Evolutionary conservation across 2,797 vertebrate species (phyloP).

Genomic region (Sebastes steindachneri): DNA sequence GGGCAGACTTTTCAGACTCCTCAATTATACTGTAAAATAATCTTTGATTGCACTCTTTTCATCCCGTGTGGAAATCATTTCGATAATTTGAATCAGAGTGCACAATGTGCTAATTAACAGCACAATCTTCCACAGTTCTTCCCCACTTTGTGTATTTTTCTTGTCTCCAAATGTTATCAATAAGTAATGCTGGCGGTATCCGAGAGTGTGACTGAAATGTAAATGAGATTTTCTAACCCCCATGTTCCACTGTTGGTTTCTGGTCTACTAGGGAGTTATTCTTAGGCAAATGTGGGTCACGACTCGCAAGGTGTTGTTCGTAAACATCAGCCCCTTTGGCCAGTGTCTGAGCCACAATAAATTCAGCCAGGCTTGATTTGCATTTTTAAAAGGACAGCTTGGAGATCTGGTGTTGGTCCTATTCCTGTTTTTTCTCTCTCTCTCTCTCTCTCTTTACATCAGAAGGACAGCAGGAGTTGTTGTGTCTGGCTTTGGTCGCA

Average conservation of each 20-base stretch:
- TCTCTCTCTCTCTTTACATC: slow-evolving; percentile 36
- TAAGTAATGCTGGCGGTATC: slow-evolving; percentile 62
- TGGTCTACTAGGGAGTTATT: slow-evolving; percentile 77
- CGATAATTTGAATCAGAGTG: slow-evolving; percentile 23
- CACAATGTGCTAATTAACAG: slow-evolving; percentile 32
- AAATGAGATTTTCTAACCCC: slow-evolving; percentile 73
- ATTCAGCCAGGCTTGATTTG: slow-evolving; percentile 61
- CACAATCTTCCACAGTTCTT: slow-evolving; percentile 23
- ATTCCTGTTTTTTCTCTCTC: slow-evolving; percentile 16
- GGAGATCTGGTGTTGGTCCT: slow-evolving; percentile 24
- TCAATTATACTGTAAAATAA: not conserved
- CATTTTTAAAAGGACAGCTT: slow-evolving; percentile 63
- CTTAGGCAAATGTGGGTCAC: slow-evolving; percentile 83
- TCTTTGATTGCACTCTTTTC: slow-evolving; percentile 14
- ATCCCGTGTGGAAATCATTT: slow-evolving; percentile 20
- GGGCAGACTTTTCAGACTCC: not conserved
- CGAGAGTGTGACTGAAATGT: slow-evolving; percentile 70
- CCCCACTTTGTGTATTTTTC: slow-evolving; percentile 37
- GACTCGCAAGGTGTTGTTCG: slow-evolving; percentile 81
- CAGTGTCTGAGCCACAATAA: slow-evolving; percentile 74
- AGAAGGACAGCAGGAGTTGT: slow-evolving; percentile 22
- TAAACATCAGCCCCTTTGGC: slow-evolving; percentile 77
- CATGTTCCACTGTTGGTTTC: slow-evolving; percentile 57
- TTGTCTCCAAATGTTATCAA: slow-evolving; percentile 60
- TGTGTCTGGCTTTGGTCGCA: slow-evolving; percentile 25